Evolutionary conservation across 2,797 vertebrate species (phyloP).

Genomic region (Lerista edwardsae): DNA sequence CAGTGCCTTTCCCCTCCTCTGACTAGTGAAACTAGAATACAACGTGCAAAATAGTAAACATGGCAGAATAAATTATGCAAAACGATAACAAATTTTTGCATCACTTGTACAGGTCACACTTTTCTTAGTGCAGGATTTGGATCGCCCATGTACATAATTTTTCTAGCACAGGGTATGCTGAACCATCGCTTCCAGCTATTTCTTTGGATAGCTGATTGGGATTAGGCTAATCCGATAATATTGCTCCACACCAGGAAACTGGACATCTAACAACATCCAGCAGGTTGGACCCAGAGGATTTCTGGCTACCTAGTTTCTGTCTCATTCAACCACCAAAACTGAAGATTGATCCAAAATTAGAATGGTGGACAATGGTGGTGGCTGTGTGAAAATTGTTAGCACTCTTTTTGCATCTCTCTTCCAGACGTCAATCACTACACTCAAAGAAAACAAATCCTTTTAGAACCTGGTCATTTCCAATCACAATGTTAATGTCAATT

Average conservation of each 20-base stretch:
- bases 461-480: conserved; percentile 9
- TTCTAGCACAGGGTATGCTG: background rate
- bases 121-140: background rate
- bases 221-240: background rate
- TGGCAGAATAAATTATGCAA: background rate
- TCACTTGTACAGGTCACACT: background rate
- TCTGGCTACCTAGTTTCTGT: background rate
- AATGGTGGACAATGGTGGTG: too few relatives aligned
- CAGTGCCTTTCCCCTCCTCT: background rate
- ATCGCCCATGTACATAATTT: background rate
- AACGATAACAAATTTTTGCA: background rate
- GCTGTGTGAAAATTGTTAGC: background rate
- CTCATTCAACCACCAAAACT: background rate
- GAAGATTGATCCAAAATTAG: background rate
- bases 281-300: background rate
- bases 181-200: background rate
- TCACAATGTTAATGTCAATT: background rate
- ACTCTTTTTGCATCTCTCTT: background rate
- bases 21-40: background rate
- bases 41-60: background rate
- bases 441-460: conserved; percentile 29
- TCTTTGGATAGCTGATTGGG: background rate
- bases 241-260: background rate
- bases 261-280: background rate
- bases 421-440: background rate